Conservation (phyloP, 2,888 invertebrate genomes). For the Lasioglossum lativentre region DNA sequence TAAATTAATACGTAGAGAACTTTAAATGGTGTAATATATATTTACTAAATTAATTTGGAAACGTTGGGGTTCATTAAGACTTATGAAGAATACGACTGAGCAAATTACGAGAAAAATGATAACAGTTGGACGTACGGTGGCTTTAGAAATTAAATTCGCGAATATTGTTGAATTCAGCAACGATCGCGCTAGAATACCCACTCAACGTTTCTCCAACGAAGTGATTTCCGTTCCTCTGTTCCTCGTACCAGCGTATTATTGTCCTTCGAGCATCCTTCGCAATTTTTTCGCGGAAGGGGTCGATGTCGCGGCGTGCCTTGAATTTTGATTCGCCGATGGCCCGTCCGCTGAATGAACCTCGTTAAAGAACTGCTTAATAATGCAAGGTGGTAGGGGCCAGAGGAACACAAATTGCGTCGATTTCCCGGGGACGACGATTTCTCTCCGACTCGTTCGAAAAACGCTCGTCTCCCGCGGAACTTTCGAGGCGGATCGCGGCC, state of each 20-base stretch:
- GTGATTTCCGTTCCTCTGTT: not conserved
- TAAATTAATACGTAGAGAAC: no score
- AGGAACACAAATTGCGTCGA: conserved; percentile 8
- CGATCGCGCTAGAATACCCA: not conserved
- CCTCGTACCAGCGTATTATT: not conserved
- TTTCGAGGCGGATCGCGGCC: not conserved
- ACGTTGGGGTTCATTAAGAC: no score
- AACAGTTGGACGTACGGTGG: not conserved
- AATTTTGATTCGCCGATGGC: conserved; percentile 48
- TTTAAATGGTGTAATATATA: no score
- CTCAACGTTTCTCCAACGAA: not conserved
- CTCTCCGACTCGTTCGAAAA: not conserved
- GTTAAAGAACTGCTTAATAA: conserved; percentile 56
- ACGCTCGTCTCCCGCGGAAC: not conserved
- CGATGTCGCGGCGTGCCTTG: conserved; percentile 29
- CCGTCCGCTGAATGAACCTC: conserved; percentile 43
- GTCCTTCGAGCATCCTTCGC: not conserved
- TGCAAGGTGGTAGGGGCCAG: conserved; percentile 13
- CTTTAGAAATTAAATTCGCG: not conserved
- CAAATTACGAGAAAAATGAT: not conserved
- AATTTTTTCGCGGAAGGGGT: not conserved
- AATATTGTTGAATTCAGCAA: not conserved
- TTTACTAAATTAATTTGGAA: no score
- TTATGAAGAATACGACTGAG: not conserved
- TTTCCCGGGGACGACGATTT: not conserved